phyloP scores from a whole-genome alignment of 2,113 vertebrate species.

The Fulica atra region DNA sequence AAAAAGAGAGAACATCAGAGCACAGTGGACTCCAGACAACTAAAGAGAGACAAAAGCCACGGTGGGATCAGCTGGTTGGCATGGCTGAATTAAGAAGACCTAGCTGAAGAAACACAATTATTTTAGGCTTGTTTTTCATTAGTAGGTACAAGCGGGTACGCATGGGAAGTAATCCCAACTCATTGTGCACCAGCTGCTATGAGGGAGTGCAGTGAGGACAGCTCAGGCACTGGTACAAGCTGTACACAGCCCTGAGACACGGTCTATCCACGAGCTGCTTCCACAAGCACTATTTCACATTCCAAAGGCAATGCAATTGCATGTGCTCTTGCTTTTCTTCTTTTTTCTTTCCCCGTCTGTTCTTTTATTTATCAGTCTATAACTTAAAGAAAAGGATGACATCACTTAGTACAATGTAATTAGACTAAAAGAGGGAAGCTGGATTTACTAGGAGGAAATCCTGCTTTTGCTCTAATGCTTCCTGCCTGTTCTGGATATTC shows the following conservation, averaged over 20 bases:
- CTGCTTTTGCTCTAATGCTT: conserved; percentile 42
- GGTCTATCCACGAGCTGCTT: not conserved
- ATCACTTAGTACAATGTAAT: not conserved
- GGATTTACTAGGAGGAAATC: conserved; percentile 40
- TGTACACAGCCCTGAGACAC: not conserved
- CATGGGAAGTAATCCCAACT: not conserved
- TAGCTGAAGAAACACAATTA: not conserved
- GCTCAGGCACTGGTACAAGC: not conserved
- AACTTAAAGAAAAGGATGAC: not conserved
- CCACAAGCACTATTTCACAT: not conserved
- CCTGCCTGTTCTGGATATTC: conserved; percentile 5
- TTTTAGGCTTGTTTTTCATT: not conserved
- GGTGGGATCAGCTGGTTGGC: not conserved
- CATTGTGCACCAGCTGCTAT: not conserved
- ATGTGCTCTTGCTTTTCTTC: not conserved
- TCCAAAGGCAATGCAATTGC: not conserved
- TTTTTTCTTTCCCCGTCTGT: not conserved
- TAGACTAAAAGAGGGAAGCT: not conserved
- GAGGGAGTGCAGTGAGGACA: not conserved
- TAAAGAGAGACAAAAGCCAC: not conserved
- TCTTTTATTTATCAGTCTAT: not conserved
- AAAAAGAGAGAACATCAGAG: not conserved
- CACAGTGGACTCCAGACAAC: not conserved
- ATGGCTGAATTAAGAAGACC: not conserved
- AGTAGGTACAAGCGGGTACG: not conserved